Evolutionary conservation across 1,140 invertebrate genomes (phyloP).

Genomic region (Sycophila sp.): DNA sequence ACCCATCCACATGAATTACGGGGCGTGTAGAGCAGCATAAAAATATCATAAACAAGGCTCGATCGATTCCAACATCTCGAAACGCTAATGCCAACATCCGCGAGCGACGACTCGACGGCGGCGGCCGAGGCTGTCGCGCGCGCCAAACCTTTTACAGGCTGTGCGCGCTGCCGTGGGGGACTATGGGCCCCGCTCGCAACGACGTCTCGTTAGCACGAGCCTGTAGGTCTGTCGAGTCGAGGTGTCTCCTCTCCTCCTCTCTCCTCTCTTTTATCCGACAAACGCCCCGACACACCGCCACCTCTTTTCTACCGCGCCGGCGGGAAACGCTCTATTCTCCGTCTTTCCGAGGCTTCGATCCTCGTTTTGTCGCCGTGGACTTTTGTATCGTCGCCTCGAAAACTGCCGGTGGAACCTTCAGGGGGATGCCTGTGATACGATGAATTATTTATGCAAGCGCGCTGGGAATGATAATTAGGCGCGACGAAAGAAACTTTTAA

Average conservation of each 20-base stretch:
- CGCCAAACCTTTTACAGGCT: conserved; percentile 24
- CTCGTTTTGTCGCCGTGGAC: no score
- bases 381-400: no score
- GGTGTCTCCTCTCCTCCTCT: no score
- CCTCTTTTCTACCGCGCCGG: neutral
- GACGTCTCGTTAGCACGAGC: conserved; percentile 42
- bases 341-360: no score
- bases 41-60: conserved; percentile 38
- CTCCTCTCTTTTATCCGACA: conserved; percentile 22
- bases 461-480: no score
- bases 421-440: no score
- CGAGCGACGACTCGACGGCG: neutral
- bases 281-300: conserved; percentile 1
- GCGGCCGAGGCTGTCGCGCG: conserved; percentile 25
- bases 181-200: no score
- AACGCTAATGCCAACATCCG: conserved; percentile 30
- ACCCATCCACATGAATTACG: conserved; percentile 34
- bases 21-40: conserved; percentile 32
- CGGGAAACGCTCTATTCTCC: no score
- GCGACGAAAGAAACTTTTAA: no score
- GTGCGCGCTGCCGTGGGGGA: neutral
- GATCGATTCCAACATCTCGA: conserved; percentile 36
- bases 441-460: no score
- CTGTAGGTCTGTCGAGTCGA: conserved; percentile 35
- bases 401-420: no score